Evolutionary conservation across 2,113 vertebrate genomes (phyloP).

Genomic region (Corydoras sp.): DNA sequence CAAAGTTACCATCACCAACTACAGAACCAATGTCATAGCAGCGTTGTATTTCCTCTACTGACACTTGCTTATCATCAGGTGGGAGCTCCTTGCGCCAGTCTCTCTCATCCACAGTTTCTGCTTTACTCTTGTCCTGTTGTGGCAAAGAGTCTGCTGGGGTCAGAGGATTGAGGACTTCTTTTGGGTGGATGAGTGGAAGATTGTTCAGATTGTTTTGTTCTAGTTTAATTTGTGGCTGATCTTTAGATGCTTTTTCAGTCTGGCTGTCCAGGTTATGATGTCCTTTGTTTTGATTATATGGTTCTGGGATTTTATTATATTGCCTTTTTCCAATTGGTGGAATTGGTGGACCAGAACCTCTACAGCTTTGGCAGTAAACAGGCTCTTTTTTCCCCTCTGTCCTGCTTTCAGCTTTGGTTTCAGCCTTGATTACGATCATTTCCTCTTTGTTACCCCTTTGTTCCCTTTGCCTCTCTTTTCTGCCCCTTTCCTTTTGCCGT

Average conservation of each 20-base stretch:
- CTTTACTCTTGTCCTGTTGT: constrained; percentile 21
- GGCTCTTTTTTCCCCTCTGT: constrained; percentile 30
- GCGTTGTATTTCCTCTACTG: constrained; percentile 67
- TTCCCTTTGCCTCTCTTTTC: constrained; percentile 28
- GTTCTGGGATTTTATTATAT: constrained; percentile 6
- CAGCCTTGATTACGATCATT: constrained; percentile 10
- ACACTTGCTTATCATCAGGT: constrained; percentile 42
- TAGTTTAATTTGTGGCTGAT: constrained; percentile 11
- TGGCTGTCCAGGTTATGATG: neutral
- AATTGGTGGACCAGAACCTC: constrained; percentile 20
- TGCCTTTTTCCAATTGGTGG: constrained; percentile 30
- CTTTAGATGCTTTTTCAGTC: constrained; percentile 2
- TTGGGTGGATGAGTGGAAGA: neutral
- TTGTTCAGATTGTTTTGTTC: constrained; percentile 14
- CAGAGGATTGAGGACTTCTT: neutral
- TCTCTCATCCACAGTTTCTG: constrained; percentile 12
- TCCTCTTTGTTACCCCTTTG: constrained; percentile 25
- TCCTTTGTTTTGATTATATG: constrained; percentile 13
- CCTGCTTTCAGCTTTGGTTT: constrained; percentile 24
- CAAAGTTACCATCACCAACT: constrained; percentile 94
- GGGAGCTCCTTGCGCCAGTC: constrained; percentile 35
- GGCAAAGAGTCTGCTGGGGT: constrained; percentile 19
- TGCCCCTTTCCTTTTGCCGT: constrained; percentile 25
- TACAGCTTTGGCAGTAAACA: constrained; percentile 29
- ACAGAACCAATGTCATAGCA: constrained; percentile 79